Evolutionary conservation across 2,797 vertebrate genomes (phyloP).

Genomic region (Sebastes baramenuke): DNA sequence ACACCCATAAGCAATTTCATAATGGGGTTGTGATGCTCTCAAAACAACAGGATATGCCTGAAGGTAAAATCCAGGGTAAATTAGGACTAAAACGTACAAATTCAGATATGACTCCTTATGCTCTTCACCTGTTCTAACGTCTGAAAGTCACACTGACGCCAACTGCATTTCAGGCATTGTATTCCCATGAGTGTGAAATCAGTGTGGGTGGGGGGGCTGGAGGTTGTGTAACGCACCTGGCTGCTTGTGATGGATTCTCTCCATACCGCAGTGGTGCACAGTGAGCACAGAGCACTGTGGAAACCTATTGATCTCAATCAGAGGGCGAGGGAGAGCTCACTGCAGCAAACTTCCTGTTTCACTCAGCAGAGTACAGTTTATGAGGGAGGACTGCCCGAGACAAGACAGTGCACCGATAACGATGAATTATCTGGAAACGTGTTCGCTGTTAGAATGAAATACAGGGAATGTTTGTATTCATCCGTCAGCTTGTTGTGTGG

Average conservation of each 20-base stretch:
- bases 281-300: conserved; percentile 48
- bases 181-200: conserved; percentile 33
- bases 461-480: conserved; percentile 12
- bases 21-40: conserved; percentile 24
- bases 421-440: conserved; percentile 1
- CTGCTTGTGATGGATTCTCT: conserved; percentile 64
- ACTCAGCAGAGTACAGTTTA: conserved; percentile 10
- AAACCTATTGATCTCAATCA: conserved; percentile 71
- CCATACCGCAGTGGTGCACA: conserved; percentile 49
- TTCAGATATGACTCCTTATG: neutral
- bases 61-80: neutral
- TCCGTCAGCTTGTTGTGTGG: neutral
- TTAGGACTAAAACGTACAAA: neutral
- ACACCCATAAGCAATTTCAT: conserved; percentile 31
- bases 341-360: conserved; percentile 56
- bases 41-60: neutral
- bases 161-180: neutral
- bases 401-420: neutral
- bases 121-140: neutral
- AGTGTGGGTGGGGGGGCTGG: conserved; percentile 26
- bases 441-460: conserved; percentile 21
- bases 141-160: neutral
- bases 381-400: conserved; percentile 7
- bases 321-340: conserved; percentile 32
- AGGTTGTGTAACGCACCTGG: conserved; percentile 52